These are phyloP conservation scores for Panurus biarmicus DNA, from an alignment of 2,113 vertebrate species.

Conservation along the genomic window DNA sequence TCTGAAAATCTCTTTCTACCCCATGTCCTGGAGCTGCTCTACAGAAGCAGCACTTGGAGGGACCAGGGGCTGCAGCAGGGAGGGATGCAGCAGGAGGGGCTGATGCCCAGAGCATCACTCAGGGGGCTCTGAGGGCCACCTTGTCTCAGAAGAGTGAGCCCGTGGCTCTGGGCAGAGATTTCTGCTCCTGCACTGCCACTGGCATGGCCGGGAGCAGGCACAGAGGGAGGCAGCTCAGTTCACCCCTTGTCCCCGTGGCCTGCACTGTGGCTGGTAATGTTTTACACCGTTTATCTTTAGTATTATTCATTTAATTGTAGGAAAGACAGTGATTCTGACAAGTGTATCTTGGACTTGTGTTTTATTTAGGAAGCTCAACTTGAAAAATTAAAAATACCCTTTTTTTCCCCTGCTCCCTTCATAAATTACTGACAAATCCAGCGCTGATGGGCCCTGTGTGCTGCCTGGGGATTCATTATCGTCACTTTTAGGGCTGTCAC, in stretches of 20 bases:
- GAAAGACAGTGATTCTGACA: neutral
- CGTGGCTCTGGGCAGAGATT: neutral
- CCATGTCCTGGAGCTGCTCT: no score
- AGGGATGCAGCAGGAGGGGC: neutral
- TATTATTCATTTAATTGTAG: neutral
- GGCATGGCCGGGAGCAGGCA: fast-evolving
- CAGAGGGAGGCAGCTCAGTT: neutral
- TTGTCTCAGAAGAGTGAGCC: fast-evolving
- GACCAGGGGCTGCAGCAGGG: fast-evolving
- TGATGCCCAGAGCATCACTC: neutral
- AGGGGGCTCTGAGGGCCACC: neutral
- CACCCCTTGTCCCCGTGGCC: neutral
- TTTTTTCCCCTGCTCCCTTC: neutral
- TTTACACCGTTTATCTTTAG: neutral
- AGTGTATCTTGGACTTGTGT: neutral
- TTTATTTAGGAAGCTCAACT: neutral
- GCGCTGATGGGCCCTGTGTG: neutral
- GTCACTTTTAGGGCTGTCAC: neutral
- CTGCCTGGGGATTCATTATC: conserved; percentile 51
- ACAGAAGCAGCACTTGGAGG: neutral
- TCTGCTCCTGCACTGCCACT: no score
- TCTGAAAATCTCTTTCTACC: neutral
- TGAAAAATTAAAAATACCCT: neutral
- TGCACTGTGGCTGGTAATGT: fast-evolving
- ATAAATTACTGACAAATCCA: neutral